Evolutionary conservation across 2,888 invertebrate genomes (phyloP).

Genomic region (Timandra comae): DNA sequence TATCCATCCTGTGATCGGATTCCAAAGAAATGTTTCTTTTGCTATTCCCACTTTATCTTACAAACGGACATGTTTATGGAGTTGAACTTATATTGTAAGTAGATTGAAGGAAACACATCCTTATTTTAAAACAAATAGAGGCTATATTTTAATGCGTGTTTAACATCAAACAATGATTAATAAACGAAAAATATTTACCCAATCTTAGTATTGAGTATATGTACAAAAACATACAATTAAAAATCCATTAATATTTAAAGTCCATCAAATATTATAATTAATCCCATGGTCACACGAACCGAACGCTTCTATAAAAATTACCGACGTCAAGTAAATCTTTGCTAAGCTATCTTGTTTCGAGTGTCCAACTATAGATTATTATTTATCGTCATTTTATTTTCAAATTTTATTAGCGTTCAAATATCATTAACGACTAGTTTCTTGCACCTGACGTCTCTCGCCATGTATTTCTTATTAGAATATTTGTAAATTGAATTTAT

Average conservation of each 20-base stretch:
- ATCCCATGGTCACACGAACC: slow-evolving; percentile 10
- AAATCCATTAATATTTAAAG: no score
- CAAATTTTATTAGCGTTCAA: slow-evolving; percentile 66
- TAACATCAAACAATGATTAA: no score
- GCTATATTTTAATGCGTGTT: no score
- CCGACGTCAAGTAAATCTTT: slow-evolving; percentile 40
- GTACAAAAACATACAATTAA: no score
- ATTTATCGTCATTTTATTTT: slow-evolving; percentile 67
- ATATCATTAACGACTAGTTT: slow-evolving; percentile 67
- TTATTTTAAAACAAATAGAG: no score
- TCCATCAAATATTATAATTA: slow-evolving; percentile 7
- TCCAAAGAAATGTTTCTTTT: slow-evolving; percentile 61
- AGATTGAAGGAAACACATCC: no score
- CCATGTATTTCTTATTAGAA: slow-evolving; percentile 32
- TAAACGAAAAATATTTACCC: background rate
- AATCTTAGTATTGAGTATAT: no score
- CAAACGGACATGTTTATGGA: slow-evolving; percentile 3
- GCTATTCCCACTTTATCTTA: no score
- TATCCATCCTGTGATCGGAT: slow-evolving; percentile 54
- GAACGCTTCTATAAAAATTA: slow-evolving; percentile 13
- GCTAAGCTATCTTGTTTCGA: slow-evolving; percentile 39
- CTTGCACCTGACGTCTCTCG: slow-evolving; percentile 46
- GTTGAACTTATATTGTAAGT: background rate
- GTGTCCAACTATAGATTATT: slow-evolving; percentile 61
- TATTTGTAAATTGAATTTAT: slow-evolving; percentile 49